Conservation (phyloP, 2,888 invertebrate genomes). For the Operophtera brumata region DNA sequence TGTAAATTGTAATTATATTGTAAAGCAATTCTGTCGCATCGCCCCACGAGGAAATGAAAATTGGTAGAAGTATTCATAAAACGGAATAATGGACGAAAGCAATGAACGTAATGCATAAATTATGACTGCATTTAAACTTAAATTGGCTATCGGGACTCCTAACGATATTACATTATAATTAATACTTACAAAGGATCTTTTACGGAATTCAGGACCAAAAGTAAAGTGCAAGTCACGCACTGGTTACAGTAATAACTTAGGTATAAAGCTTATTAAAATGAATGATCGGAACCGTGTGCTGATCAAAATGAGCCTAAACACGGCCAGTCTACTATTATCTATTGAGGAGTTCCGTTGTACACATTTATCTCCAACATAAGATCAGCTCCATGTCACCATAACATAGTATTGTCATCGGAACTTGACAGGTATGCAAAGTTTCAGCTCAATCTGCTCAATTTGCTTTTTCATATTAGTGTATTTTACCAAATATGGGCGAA, state of each 20-base stretch:
- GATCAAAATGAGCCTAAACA: too few species aligned
- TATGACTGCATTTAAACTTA: conserved; percentile 50
- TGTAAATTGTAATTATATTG: conserved; percentile 67
- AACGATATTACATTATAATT: conserved; percentile 19
- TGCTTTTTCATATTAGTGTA: too few species aligned
- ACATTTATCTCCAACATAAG: too few species aligned
- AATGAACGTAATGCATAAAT: conserved; percentile 53
- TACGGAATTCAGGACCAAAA: neutral
- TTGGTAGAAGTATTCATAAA: conserved; percentile 56
- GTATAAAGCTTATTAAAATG: too few species aligned
- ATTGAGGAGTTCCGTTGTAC: too few species aligned
- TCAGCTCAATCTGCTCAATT: too few species aligned
- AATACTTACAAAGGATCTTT: conserved; percentile 4
- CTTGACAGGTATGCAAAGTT: too few species aligned
- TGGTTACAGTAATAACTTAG: neutral
- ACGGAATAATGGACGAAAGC: conserved; percentile 44
- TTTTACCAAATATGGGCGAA: too few species aligned
- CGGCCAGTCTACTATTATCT: too few species aligned
- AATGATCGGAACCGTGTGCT: too few species aligned
- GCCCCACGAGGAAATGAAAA: conserved; percentile 56
- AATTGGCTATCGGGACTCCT: conserved; percentile 36
- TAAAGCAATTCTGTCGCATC: conserved; percentile 67
- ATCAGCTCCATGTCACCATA: too few species aligned
- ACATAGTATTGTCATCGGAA: too few species aligned
- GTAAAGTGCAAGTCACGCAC: neutral